phyloP scores from a whole-genome alignment of 2,888 invertebrate genomes.

The Bedellia somnulentella region DNA sequence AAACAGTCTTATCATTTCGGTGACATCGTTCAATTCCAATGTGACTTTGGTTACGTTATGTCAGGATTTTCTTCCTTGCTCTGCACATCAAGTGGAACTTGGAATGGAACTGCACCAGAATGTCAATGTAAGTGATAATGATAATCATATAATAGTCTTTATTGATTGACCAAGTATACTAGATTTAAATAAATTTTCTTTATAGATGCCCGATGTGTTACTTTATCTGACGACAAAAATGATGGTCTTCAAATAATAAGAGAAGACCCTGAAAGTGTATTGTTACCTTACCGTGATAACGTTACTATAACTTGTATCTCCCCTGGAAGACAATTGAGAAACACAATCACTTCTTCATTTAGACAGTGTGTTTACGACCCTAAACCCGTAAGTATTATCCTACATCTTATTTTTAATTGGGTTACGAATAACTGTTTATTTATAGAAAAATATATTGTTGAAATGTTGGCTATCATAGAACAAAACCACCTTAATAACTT shows the following conservation, averaged over 20 bases:
- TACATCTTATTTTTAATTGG: neutral
- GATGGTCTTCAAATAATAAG: constrained; percentile 81
- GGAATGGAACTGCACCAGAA: constrained; percentile 92
- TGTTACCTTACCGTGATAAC: constrained; percentile 88
- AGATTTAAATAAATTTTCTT: neutral
- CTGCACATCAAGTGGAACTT: constrained; percentile 86
- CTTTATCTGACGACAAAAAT: constrained; percentile 84
- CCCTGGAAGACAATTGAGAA: constrained; percentile 75
- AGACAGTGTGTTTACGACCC: constrained; percentile 96
- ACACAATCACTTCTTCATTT: constrained; percentile 81
- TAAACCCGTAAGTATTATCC: constrained; percentile 62
- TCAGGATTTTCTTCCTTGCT: constrained; percentile 82
- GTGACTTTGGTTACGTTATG: constrained; percentile 93
- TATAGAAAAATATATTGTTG: no score
- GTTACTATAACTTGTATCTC: constrained; percentile 82
- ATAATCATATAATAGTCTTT: no score
- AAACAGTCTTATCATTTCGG: constrained; percentile 85
- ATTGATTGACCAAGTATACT: neutral
- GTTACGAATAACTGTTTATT: neutral
- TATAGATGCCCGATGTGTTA: constrained; percentile 86
- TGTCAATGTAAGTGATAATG: constrained; percentile 78
- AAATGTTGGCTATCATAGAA: no score
- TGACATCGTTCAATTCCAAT: constrained; percentile 87
- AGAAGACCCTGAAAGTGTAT: constrained; percentile 78
- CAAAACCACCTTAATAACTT: no score